Base-by-base conservation (phyloP, 1,140 invertebrate genomes). In the Drosophila grimshawi region DNA sequence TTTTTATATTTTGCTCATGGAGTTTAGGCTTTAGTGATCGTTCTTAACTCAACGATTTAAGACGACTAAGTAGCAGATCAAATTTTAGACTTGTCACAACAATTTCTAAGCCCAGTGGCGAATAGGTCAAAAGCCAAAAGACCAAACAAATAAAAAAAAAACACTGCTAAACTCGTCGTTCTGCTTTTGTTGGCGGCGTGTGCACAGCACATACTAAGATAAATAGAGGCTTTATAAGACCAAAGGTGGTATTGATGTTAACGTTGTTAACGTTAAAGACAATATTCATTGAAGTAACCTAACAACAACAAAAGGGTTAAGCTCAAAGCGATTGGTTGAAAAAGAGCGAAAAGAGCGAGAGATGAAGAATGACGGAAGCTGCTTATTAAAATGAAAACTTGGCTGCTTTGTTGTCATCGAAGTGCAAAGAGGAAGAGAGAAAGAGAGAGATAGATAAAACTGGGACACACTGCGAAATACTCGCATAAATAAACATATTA, bases 171-270 rank as follows among this genome's bases (percentile, higher is more conserved):
- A 64, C 66, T 19, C 19, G 19, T 70, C 33, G 66, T 75, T 70
- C 33, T 56, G 5, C 37, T 6, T 45, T 46, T 5, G 27, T 19
- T 19, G 19, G 19, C 19, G 1, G 39, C n/a, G 30, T 10, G 29
- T 8, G 19, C 2, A 30, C 27, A 39, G 57, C 7, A 35, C 11
- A 37, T 27, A 5, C 32, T 33, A 19, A 41, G 52, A 59, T 51
- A 37, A 64, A 46, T 51, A 32, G 11, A 29, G 30, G 55, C 39
- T 30, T 70, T 63, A n/a, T n/a, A n/a, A n/a, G n/a, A n/a, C n/a
- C n/a, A 60, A 55, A 59, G 49, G 57, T 71, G 1, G n/a, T 59
- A 65, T 76, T 76, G 55, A 56, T 59, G 51, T 45, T 51, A 33
- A 29, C 8, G 11, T 27, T 64, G 43, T 8, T 70, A 51, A 29